phyloP scores from a whole-genome alignment of 1,140 invertebrate species.

The Phocides pigmalion region DNA sequence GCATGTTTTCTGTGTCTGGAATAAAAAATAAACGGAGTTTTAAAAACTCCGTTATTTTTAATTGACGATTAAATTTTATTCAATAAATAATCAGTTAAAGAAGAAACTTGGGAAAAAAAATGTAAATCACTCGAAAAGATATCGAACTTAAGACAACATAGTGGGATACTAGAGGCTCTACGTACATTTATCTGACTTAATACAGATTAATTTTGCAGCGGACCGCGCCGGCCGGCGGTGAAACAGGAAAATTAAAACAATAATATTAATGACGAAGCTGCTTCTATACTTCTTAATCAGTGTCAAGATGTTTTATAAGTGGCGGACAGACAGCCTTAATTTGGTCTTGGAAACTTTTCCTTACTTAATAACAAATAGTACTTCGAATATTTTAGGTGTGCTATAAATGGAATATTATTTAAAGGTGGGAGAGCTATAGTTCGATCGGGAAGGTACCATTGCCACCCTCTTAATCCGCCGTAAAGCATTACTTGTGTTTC shows the following conservation, averaged over 20 bases:
- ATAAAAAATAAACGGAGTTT: no score
- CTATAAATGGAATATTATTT: no score
- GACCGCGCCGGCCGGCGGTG: not conserved
- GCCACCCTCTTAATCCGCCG: no score
- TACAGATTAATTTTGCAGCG: not conserved
- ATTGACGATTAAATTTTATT: no score
- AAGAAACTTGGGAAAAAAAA: not conserved
- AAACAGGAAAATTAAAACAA: constrained; percentile 17
- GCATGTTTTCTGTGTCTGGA: no score
- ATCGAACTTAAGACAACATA: not conserved
- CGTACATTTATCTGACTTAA: constrained; percentile 7
- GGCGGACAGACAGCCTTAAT: not conserved
- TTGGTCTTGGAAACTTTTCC: no score
- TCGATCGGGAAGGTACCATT: no score
- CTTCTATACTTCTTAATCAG: constrained; percentile 3
- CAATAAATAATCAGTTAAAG: no score
- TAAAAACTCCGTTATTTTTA: no score
- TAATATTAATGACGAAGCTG: constrained; percentile 14
- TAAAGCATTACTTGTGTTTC: no score
- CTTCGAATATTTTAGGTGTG: not conserved
- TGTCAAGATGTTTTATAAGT: constrained; percentile 15
- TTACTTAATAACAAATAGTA: no score
- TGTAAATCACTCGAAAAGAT: not conserved
- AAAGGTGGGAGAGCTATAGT: no score
- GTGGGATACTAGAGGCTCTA: not conserved